Base-by-base conservation (phyloP, 2,888 invertebrate genomes). In the Boloria selene region DNA sequence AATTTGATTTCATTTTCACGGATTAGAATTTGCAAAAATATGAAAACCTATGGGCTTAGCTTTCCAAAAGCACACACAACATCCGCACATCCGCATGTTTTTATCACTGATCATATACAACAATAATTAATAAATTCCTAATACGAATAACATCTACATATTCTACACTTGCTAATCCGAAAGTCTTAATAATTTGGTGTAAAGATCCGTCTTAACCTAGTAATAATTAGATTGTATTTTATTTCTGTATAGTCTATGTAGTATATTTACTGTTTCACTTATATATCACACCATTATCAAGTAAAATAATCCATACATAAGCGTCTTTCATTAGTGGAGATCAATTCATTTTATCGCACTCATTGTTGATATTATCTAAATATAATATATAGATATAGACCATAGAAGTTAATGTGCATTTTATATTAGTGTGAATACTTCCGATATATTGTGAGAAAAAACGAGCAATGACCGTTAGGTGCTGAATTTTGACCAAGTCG, bases 181-280 rank as follows among this genome's bases (percentile, higher is more conserved):
- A 61, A 87, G 80, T 86, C 91, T 90, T 90, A 90, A 82, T 84
- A 88, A 90, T 83, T 91, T 92, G 92, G 92, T 92, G 92, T 92
- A 92, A 91, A 92, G 88, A 88, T 87, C 90, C 88, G 77, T 82
- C 86, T 90, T 90, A 90, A 71, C 66, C 76, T 86, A 88, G 76
- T 64, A 64, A 61, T 65, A 61, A 52, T 68, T 18, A 53, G 47
- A 55, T 60, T 54, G 51, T 61, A 62, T 42, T 64, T 50, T 63
- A 38, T 38, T 10, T 38, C 31, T 38, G 31, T 38, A 38, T 38
- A 38, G 31, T 38, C 31, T 38, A 31, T 31, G 31, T 68, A 68
- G 45, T 63, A 56, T 61, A 68, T 66, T 50, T 61, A 59, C 45
- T 61, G 65, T 62, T 53, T 67, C 51, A 64, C 45, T 67, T 64